Conservation (phyloP, 2,113 vertebrate genomes). For the Gorilla gorilla region DNA sequence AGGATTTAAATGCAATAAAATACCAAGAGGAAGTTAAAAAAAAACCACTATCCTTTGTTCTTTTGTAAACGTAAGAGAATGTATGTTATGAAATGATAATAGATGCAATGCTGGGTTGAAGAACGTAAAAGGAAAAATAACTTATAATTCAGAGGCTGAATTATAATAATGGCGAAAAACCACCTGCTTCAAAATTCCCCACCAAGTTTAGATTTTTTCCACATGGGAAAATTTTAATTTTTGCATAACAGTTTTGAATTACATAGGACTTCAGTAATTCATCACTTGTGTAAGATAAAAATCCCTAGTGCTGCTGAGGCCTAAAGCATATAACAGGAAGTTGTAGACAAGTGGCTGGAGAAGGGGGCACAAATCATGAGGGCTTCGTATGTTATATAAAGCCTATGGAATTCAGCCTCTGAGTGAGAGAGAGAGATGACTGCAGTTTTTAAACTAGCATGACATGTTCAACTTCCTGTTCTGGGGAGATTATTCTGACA, state of each 20-base stretch:
- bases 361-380: background rate
- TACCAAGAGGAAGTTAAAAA: background rate
- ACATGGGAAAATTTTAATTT: background rate
- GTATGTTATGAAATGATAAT: background rate
- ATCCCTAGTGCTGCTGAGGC: background rate
- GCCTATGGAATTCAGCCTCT: background rate
- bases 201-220: background rate
- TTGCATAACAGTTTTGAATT: background rate
- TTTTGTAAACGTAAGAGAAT: background rate
- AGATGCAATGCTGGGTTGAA: background rate
- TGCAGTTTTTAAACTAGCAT: background rate
- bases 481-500: background rate
- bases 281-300: background rate
- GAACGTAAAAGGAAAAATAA: background rate
- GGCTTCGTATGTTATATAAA: background rate
- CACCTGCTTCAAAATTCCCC: background rate
- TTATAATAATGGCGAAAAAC: background rate
- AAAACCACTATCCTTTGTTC: background rate
- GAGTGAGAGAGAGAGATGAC: background rate
- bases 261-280: background rate
- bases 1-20: slow-evolving; percentile 28
- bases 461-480: background rate
- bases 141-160: too few species aligned
- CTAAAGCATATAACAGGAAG: background rate
- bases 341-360: background rate